Evolutionary conservation across 2,888 invertebrate genomes (phyloP).

Genomic region (Drosophila meridiana): DNA sequence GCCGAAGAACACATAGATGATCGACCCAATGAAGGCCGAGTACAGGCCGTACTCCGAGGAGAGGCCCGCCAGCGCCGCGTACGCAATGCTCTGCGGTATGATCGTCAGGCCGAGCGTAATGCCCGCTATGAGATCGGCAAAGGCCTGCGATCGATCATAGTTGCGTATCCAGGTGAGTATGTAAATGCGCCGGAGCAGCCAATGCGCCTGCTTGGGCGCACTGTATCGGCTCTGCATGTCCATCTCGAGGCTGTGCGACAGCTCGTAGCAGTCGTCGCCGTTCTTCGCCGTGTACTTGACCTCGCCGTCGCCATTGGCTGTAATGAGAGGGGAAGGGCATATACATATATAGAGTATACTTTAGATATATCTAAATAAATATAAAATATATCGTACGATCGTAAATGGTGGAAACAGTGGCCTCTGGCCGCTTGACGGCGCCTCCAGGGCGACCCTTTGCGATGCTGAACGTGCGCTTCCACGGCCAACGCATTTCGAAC

Average conservation of each 20-base stretch:
- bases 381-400: constrained; percentile 75
- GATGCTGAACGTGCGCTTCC: constrained; percentile 69
- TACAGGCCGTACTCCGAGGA: constrained; percentile 96
- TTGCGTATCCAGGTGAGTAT: constrained; percentile 89
- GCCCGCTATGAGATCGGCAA: constrained; percentile 94
- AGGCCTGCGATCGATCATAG: constrained; percentile 89
- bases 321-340: constrained; percentile 1
- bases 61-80: constrained; percentile 93
- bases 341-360: neutral
- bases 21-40: constrained; percentile 95
- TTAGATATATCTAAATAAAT: neutral
- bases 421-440: neutral
- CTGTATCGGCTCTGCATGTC: constrained; percentile 71
- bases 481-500: constrained; percentile 75
- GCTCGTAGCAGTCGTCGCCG: constrained; percentile 54
- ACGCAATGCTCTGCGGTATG: constrained; percentile 97
- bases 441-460: constrained; percentile 10
- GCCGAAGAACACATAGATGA: constrained; percentile 94
- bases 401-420: constrained; percentile 60
- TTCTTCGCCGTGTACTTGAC: constrained; percentile 62
- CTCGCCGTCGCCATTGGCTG: constrained; percentile 66
- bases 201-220: constrained; percentile 68
- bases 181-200: constrained; percentile 85
- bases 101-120: constrained; percentile 95
- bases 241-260: constrained; percentile 57